Evolutionary conservation across 1,140 invertebrate genomes (phyloP).

Genomic region (Plectrocnemia conspersa): DNA sequence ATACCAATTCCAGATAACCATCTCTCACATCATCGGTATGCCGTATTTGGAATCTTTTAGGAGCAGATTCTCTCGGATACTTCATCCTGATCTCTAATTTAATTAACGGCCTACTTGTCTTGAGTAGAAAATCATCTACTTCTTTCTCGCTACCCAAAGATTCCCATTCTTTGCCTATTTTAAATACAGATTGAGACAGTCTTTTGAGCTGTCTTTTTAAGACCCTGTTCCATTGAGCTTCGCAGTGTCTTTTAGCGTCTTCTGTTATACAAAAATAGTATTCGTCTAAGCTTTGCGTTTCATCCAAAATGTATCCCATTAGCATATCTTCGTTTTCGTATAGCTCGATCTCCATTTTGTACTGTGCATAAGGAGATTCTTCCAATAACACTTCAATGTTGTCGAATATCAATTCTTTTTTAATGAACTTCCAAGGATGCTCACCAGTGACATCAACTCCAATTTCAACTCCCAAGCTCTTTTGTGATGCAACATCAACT

Average conservation of each 20-base stretch:
- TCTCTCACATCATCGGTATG: conserved; percentile 56
- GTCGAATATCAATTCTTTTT: conserved; percentile 59
- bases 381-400: conserved; percentile 49
- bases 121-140: conserved; percentile 52
- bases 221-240: conserved; percentile 52
- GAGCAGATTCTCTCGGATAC: conserved; percentile 53
- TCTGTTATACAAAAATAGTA: conserved; percentile 67
- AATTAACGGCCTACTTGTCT: conserved; percentile 54
- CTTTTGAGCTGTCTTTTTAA: conserved; percentile 52
- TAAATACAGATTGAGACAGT: conserved; percentile 59
- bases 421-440: conserved; percentile 65
- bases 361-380: conserved; percentile 54
- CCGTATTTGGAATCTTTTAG: conserved; percentile 47
- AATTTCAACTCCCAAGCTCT: conserved; percentile 49
- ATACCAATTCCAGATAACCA: conserved; percentile 60
- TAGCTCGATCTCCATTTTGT: conserved; percentile 49
- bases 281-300: conserved; percentile 57
- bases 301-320: conserved; percentile 63
- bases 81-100: conserved; percentile 61
- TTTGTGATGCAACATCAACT: conserved; percentile 48
- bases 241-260: conserved; percentile 53
- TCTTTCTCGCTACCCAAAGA: conserved; percentile 60
- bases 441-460: conserved; percentile 62
- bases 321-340: conserved; percentile 57
- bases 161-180: conserved; percentile 55